These are phyloP conservation scores for Alectura lathami DNA, from an alignment of 2,113 vertebrate genomes.

Conservation along the genomic window DNA sequence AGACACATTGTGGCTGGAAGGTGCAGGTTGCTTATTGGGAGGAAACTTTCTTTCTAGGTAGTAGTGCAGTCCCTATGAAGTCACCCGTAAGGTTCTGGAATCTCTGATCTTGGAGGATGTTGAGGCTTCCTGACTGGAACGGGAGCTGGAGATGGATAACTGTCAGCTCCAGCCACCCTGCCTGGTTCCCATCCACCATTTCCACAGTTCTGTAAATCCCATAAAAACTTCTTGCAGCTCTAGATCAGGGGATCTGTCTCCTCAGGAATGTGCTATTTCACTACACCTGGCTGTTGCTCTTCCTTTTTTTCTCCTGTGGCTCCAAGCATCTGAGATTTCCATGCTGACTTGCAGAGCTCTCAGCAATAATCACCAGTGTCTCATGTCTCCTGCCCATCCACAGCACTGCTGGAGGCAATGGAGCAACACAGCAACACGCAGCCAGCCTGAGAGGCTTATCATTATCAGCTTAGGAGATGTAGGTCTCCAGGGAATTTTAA, in stretches of 20 bases:
- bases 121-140: background rate
- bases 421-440: conserved; percentile 63
- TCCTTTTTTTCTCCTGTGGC: fast-evolving
- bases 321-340: background rate
- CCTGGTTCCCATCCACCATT: background rate
- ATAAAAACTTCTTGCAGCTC: background rate
- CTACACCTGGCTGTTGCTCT: background rate
- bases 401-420: conserved; percentile 56
- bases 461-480: conserved; percentile 86
- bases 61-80: background rate
- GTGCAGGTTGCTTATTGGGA: background rate
- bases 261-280: background rate
- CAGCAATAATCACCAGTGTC: background rate
- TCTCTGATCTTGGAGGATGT: background rate
- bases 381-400: conserved; percentile 49
- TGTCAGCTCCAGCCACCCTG: background rate
- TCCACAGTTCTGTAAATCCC: background rate
- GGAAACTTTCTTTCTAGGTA: background rate
- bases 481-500: conserved; percentile 78
- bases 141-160: background rate
- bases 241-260: background rate
- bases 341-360: background rate
- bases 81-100: background rate
- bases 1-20: background rate
- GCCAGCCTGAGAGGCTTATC: conserved; percentile 81